phyloP scores from a whole-genome alignment of 2,797 vertebrate genomes.

The Brachymystax lenok region DNA sequence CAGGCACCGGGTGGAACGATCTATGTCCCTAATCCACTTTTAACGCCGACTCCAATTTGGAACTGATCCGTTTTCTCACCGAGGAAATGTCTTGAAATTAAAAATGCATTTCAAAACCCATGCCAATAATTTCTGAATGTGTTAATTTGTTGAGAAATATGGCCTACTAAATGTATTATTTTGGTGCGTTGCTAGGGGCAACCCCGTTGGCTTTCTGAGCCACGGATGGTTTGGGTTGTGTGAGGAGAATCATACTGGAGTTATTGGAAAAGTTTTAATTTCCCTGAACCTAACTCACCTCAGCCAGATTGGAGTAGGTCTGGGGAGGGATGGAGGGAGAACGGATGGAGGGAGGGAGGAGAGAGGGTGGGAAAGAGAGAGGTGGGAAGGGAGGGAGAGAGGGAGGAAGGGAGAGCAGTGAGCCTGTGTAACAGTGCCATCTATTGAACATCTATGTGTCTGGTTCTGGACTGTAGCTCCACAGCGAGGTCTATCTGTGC shows the following conservation, averaged over 20 bases:
- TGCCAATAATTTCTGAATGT: background rate
- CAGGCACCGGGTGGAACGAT: slow-evolving; percentile 47
- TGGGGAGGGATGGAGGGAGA: background rate
- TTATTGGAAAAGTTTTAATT: background rate
- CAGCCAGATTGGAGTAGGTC: background rate
- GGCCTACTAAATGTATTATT: background rate
- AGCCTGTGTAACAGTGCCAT: slow-evolving; percentile 72
- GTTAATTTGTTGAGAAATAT: background rate
- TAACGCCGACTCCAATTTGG: background rate
- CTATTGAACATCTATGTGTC: slow-evolving; percentile 53
- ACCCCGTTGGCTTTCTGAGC: background rate
- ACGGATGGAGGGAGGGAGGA: background rate
- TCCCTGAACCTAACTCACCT: background rate
- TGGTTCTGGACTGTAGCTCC: background rate
- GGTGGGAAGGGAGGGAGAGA: background rate
- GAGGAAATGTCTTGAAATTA: background rate
- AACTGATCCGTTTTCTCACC: background rate
- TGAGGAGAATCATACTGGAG: background rate
- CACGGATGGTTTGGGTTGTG: background rate
- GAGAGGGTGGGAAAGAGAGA: slow-evolving; percentile 15
- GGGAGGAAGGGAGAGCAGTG: background rate
- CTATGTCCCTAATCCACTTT: background rate
- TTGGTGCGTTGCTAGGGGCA: background rate
- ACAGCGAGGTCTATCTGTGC: background rate
- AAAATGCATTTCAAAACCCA: background rate